phyloP scores from a whole-genome alignment of 2,888 invertebrate species.

The Pollenia angustigena region DNA sequence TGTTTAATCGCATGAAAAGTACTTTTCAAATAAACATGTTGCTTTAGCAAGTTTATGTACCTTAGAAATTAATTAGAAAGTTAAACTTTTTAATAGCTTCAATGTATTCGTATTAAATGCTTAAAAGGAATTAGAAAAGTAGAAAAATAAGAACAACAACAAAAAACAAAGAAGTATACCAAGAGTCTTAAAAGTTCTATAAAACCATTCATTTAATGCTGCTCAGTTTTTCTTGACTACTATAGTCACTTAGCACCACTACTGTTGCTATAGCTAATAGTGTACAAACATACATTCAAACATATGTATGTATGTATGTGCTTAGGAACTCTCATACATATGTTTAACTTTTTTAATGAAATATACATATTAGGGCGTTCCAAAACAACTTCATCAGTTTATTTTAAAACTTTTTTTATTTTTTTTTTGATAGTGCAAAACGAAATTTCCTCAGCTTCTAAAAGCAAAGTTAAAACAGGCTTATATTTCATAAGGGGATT shows the following conservation, averaged over 20 bases:
- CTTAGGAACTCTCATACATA: background rate
- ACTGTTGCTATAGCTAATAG: background rate
- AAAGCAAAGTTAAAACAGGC: no score
- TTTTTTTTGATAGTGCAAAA: no score
- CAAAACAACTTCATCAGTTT: no score
- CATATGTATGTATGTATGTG: no score
- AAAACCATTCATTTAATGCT: slow-evolving; percentile 49
- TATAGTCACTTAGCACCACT: background rate
- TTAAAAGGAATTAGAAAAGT: background rate
- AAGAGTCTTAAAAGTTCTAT: slow-evolving; percentile 35
- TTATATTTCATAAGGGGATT: no score
- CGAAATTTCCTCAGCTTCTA: no score
- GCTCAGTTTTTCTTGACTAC: slow-evolving; percentile 16
- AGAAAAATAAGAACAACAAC: no score
- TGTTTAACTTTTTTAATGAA: background rate
- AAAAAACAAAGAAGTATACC: slow-evolving; percentile 23
- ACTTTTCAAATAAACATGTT: background rate
- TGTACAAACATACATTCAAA: background rate
- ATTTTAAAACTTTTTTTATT: no score
- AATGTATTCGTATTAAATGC: slow-evolving; percentile 7
- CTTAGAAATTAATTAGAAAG: slow-evolving; percentile 53
- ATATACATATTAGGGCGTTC: no score
- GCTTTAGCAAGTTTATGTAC: slow-evolving; percentile 3
- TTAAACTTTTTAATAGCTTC: slow-evolving; percentile 54
- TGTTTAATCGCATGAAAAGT: no score